Conservation (phyloP, 2,888 invertebrate genomes). For the Heliconius ismenius region DNA sequence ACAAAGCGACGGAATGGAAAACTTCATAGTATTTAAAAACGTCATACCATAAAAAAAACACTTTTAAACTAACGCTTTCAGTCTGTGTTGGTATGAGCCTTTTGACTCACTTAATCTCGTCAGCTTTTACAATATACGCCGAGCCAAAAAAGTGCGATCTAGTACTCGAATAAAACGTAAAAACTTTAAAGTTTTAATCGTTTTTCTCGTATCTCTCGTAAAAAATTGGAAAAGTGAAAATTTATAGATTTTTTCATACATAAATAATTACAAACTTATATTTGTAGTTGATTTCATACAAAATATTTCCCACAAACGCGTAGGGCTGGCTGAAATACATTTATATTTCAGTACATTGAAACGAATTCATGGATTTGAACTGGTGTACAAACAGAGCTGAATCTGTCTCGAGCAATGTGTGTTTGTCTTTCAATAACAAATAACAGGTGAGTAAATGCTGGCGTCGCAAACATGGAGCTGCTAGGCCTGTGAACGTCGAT, state of each 20-base stretch:
- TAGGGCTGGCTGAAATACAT: background rate
- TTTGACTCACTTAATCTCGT: background rate
- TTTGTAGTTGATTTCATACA: too few species aligned
- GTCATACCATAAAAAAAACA: background rate
- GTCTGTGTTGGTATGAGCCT: background rate
- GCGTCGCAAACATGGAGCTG: background rate
- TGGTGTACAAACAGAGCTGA: background rate
- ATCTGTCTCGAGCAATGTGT: background rate
- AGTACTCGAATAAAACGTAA: background rate
- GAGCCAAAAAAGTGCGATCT: background rate
- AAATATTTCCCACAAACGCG: too few species aligned
- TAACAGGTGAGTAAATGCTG: slow-evolving; percentile 1
- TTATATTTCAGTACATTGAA: background rate
- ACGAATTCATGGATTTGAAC: background rate
- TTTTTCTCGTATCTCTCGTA: background rate
- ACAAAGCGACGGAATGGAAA: background rate
- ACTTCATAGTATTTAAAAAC: background rate
- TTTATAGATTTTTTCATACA: too few species aligned
- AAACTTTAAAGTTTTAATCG: background rate
- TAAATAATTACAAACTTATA: too few species aligned
- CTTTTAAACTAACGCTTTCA: background rate
- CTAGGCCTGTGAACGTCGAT: background rate
- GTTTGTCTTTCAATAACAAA: slow-evolving; percentile 5
- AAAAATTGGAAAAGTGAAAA: too few species aligned
- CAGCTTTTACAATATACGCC: slow-evolving; percentile 5